Evolutionary conservation across 2,113 vertebrate genomes (phyloP).

Genomic region (Syngnathus floridae): DNA sequence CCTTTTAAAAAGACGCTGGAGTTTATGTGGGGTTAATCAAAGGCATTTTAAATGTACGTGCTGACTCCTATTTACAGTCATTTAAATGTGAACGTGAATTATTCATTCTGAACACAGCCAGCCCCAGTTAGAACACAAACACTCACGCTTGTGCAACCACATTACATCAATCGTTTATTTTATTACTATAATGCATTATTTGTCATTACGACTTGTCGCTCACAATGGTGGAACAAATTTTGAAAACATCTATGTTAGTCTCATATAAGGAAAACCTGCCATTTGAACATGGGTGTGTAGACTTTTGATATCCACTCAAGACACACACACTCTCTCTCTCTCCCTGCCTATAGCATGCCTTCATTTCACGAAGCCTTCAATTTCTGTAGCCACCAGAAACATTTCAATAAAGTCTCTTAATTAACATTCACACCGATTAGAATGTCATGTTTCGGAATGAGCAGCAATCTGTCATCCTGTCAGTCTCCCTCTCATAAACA

Average conservation of each 20-base stretch:
- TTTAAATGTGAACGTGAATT: too few species aligned
- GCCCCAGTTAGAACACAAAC: too few species aligned
- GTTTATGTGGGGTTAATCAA: too few species aligned
- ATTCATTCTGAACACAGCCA: too few species aligned
- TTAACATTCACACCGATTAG: slow-evolving; percentile 69
- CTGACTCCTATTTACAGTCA: too few species aligned
- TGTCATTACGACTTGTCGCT: not conserved
- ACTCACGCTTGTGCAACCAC: not conserved
- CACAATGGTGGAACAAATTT: not conserved
- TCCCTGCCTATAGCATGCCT: slow-evolving; percentile 27
- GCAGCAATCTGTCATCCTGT: slow-evolving; percentile 70
- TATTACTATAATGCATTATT: too few species aligned
- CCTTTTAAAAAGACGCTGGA: too few species aligned
- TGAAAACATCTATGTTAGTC: not conserved
- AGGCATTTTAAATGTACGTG: too few species aligned
- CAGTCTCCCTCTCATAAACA: slow-evolving; percentile 36
- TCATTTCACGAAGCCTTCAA: slow-evolving; percentile 57
- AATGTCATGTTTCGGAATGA: slow-evolving; percentile 70
- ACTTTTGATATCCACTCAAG: not conserved
- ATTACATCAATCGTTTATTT: not conserved
- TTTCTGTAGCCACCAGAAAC: slow-evolving; percentile 54
- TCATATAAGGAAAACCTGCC: not conserved
- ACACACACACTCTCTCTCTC: not conserved
- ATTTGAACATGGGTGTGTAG: not conserved
- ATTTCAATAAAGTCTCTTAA: slow-evolving; percentile 70